phyloP scores from a whole-genome alignment of 2,888 invertebrate genomes.

The Patella pellucida region DNA sequence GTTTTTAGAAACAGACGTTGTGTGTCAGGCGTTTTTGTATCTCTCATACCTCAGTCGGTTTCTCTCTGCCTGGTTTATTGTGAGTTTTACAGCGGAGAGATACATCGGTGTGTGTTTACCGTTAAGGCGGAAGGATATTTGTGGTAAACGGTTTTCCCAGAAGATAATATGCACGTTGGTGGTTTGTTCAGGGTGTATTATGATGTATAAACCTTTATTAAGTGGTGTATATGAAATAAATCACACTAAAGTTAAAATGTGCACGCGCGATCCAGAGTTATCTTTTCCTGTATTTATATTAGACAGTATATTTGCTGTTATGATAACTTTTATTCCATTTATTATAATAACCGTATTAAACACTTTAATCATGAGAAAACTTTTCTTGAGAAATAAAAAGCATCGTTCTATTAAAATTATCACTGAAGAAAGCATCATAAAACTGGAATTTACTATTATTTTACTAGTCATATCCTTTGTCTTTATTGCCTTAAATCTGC shows the following conservation, averaged over 20 bases:
- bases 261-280: constrained; percentile 48
- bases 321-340: constrained; percentile 64
- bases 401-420: constrained; percentile 47
- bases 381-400: constrained; percentile 52
- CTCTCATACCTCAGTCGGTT: constrained; percentile 73
- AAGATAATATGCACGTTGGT: constrained; percentile 52
- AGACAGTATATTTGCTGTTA: constrained; percentile 60
- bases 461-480: constrained; percentile 64
- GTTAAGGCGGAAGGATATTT: constrained; percentile 56
- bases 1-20: constrained; percentile 71
- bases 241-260: constrained; percentile 38
- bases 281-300: constrained; percentile 51
- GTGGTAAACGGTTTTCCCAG: constrained; percentile 53
- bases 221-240: constrained; percentile 40
- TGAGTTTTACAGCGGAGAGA: constrained; percentile 63
- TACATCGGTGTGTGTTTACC: constrained; percentile 66
- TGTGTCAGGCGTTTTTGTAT: constrained; percentile 83
- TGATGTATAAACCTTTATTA: constrained; percentile 59
- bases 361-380: constrained; percentile 59
- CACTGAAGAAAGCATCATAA: constrained; percentile 59
- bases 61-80: constrained; percentile 65
- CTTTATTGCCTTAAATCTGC: constrained; percentile 64
- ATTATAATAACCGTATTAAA: constrained; percentile 62
- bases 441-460: constrained; percentile 65
- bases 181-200: constrained; percentile 42